These are phyloP conservation scores for Helicolenus hilgendorfi DNA, from an alignment of 2,797 vertebrate genomes.

Conservation along the genomic window DNA sequence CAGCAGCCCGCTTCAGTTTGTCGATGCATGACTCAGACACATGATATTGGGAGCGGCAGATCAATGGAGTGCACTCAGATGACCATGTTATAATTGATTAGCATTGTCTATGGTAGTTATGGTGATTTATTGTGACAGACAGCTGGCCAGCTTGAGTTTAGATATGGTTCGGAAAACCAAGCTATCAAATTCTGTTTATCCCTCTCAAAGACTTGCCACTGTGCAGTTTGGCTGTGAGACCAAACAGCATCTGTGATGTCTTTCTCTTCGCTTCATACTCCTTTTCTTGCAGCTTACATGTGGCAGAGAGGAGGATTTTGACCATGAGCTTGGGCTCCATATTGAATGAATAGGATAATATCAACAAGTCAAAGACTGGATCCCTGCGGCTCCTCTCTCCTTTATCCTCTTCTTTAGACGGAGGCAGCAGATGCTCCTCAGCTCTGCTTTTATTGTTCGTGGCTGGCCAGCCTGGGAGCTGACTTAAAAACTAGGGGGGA, in stretches of 20 bases:
- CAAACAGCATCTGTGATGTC: not conserved
- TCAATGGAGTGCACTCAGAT: slow-evolving; percentile 73
- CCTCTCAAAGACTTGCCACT: not conserved
- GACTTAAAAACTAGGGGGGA: slow-evolving; percentile 65
- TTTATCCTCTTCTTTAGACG: slow-evolving; percentile 73
- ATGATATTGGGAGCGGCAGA: slow-evolving; percentile 65
- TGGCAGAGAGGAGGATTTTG: slow-evolving; percentile 33
- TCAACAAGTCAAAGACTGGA: slow-evolving; percentile 78
- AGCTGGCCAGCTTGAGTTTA: not conserved
- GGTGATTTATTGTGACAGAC: slow-evolving; percentile 43
- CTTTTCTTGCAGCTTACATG: not conserved
- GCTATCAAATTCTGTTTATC: not conserved
- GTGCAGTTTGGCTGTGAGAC: not conserved
- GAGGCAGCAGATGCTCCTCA: slow-evolving; percentile 83
- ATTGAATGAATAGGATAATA: slow-evolving; percentile 47
- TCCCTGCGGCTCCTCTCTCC: slow-evolving; percentile 65
- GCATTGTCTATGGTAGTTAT: slow-evolving; percentile 10
- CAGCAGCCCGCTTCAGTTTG: slow-evolving; percentile 38
- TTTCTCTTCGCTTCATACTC: not conserved
- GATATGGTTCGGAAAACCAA: not conserved
- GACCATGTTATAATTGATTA: slow-evolving; percentile 69
- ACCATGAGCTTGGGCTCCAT: slow-evolving; percentile 47
- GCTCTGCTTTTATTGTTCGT: slow-evolving; percentile 80
- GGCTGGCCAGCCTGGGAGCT: slow-evolving; percentile 64
- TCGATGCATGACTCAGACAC: slow-evolving; percentile 70